Conservation (phyloP, 2,113 vertebrate genomes). For the Apodemus sylvaticus region DNA sequence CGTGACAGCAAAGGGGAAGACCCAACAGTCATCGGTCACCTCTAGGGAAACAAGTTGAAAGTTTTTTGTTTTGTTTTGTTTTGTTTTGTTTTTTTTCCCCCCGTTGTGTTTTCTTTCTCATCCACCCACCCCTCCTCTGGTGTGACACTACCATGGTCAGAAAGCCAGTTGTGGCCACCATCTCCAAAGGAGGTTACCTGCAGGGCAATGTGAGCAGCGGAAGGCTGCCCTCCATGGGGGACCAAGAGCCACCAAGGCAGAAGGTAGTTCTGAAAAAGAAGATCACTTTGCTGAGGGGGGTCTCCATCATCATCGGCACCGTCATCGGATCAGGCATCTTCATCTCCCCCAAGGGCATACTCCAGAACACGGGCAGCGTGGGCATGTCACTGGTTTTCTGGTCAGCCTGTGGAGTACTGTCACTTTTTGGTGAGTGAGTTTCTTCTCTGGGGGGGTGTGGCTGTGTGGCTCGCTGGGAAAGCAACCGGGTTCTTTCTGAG, state of each 20-base stretch:
- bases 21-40: constrained; percentile 41
- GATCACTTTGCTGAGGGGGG: constrained; percentile 93
- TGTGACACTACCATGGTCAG: constrained; percentile 85
- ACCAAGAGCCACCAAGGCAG: constrained; percentile 55
- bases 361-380: constrained; percentile 93
- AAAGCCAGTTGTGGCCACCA: constrained; percentile 79
- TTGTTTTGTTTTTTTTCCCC: constrained; percentile 2
- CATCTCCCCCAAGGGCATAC: constrained; percentile 97
- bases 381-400: constrained; percentile 95
- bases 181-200: constrained; percentile 81
- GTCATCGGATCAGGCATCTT: constrained; percentile 98
- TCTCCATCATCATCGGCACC: constrained; percentile 96
- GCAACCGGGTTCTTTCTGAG: neutral
- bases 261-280: constrained; percentile 94
- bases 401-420: constrained; percentile 94
- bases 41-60: constrained; percentile 67
- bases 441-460: neutral
- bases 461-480: neutral
- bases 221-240: constrained; percentile 67
- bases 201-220: constrained; percentile 73
- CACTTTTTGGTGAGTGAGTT: constrained; percentile 94
- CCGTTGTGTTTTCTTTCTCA: neutral
- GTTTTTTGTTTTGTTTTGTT: constrained; percentile 5
- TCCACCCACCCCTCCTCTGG: neutral
- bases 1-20: constrained; percentile 56